A percentile compares a stretch with the other conserved stretches of the same genome.
Conservation (phyloP, 2,888 invertebrate species). For the Leucophora obtusa region DNA sequence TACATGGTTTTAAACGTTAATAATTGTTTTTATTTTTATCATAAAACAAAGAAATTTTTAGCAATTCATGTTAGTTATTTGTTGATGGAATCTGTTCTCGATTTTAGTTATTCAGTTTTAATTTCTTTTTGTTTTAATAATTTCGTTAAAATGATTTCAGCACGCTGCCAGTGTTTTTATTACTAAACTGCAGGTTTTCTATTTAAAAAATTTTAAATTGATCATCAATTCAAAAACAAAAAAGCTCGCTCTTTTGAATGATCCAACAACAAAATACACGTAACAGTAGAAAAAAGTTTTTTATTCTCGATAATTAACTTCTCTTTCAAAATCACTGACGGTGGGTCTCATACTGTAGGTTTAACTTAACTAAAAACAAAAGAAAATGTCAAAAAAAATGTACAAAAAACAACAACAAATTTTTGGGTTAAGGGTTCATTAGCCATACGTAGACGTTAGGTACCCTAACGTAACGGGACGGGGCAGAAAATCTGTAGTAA, state of each 20-base stretch:
- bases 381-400: too few species aligned
- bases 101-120: not conserved
- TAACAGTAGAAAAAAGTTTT: not conserved
- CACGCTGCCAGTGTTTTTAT: slow-evolving; percentile 3
- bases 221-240: slow-evolving; percentile 6
- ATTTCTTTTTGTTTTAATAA: not conserved
- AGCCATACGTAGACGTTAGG: too few species aligned
- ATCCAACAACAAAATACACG: not conserved
- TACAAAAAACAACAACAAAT: too few species aligned
- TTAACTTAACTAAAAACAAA: too few species aligned
- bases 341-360: too few species aligned
- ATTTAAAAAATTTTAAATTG: slow-evolving; percentile 7
- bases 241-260: not conserved
- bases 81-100: not conserved
- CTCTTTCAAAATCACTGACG: too few species aligned
- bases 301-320: too few species aligned
- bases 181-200: slow-evolving; percentile 10
- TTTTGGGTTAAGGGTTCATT: too few species aligned
- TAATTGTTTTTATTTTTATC: slow-evolving; percentile 4
- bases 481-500: too few species aligned
- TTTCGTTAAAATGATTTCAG: not conserved
- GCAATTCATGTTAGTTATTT: not conserved
- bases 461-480: too few species aligned
- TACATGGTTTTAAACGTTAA: slow-evolving; percentile 59
- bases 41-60: slow-evolving; percentile 16